Evolutionary conservation across 2,113 vertebrate genomes (phyloP), one percentile per base, ranked within the genome.

Genomic region (Speoplatyrhinus poulsoni): DNA sequence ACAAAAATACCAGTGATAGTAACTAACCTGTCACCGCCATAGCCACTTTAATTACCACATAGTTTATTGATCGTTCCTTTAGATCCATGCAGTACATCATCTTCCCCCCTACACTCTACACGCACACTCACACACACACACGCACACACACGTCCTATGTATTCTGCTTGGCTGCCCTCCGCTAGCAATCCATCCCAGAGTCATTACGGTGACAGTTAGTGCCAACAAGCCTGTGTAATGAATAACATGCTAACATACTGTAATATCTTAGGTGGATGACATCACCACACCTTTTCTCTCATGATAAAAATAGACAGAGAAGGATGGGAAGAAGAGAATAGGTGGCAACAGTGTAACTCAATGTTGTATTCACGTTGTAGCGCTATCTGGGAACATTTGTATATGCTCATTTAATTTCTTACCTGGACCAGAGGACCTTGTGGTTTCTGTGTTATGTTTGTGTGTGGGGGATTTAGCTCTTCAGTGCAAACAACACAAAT

Each of bases 401-500:
- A 56, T n/a, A 17, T 48, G 12, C 8, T 60, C 75, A 52, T 69
- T 72, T 70, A 60, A 67, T 70, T 75, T 83, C 80, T 83, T 80
- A 82, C 65, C 75, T 82, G 71, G 73, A 76, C 61, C 12, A 57
- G 71, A 82, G 85, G 81, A 87, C 77, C 62, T n/a, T 55, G 13
- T 66, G 70, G 19, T 32, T 36, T 68, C 54, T 10, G 46, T 59
- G 26, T 3, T 26, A 11, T 36, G 19, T 61, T 16, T 50, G 26
- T 52, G 47, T 41, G 46, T 60, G 46, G 55, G 52, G 62, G 65
- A 9, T 4, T 26, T 26, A 26, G 26, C 26, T 26, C 26, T 26
- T 26, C 26, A 26, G 26, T 26, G 26, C 26, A 62, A 50, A 19
- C 36, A 41, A 67, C 12, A 62, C 54, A 75, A 65, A 70, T 75